Base-by-base conservation (phyloP, 2,113 vertebrate genomes). In the Chelonoidis abingdonii region DNA sequence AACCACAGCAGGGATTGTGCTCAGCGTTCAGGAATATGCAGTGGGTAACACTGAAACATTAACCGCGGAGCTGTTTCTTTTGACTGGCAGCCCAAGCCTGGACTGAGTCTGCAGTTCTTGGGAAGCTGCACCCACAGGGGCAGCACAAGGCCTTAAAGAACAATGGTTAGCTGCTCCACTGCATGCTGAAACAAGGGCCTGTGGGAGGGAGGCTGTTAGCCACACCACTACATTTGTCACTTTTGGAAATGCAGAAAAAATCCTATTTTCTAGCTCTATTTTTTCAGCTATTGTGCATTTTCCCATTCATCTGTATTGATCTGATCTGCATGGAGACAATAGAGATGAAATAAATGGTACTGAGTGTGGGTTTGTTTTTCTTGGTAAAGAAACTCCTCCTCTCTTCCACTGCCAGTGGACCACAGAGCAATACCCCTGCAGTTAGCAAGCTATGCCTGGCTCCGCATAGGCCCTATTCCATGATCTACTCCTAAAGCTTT, bases 291-390 rank as follows among this genome's bases (percentile, higher is more conserved):
- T 91, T 96, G 79, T 69, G 90, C 95, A 83, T 98, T 95, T 96
- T 95, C 89, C 54, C 52, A 83, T 97, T 97, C 94, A 97, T 98
- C 96, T 97, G 89, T 97, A 97, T 97, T 97, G 94, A 41, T 97
- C 93, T 97, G 94, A 85, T 97, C 90, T 94, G 94, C 86, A 82
- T 84, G 72, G 97, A 97, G 95, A 95, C 97, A 96, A 97, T 94
- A 97, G 97, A 98, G 95, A 97, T 98, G 95, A 97, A 97, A 98
- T 96, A 97, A 95, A 97, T 89, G 53, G 10, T 95, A 92, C 95
- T 89, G 84, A 52, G 8, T 83, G 84, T 91, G 3, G 3, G 22
- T 81, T 92, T 93, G 84, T 91, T 83, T 14, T 65, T 59, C 44
- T 44, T 62, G 1, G 29, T 56, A 2, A 94, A 90, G 35, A n/a